Base-by-base conservation (phyloP, 2,113 vertebrate genomes). In the Brevimyrus niger region DNA sequence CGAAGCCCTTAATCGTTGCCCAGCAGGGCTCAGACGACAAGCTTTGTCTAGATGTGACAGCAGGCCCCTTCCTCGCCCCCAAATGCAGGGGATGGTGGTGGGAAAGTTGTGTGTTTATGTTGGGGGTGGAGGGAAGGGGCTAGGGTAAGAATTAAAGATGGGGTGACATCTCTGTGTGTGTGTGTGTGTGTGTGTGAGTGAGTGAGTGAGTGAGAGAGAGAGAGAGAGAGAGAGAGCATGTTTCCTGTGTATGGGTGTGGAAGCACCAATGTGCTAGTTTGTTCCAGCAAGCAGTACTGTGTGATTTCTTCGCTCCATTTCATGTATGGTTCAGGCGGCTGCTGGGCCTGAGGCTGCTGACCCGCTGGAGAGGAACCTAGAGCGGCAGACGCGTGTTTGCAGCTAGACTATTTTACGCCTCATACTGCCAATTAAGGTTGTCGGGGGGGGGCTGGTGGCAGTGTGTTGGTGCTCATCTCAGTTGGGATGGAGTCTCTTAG, bases 31-130 rank as follows among this genome's bases (percentile, higher is more conserved):
- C 47, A 87, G 48, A 87, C 85, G 48, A 55, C 85, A 55, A 51
- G 51, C 55, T 87, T 87, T 87, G 86, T 87, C 35, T 61, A 4
- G 53, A 35, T 27, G 35, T 87, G 53, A 87, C 86, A 61, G 86
- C 38, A 11, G 51, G 53, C 15, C 86, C 53, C 42, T 58, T 87
- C 21, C 19, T 61, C 35, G 23, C 86, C 86, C 86, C 51, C 38
- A 0, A 46, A 61, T 38, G 6, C 15, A 44, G 38, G 35, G 31
- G 35, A 31, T 38, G 38, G 19, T 48, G 51, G 38, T 87, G 86
- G 51, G 88, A 87, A 87, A 50, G 47, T 27, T 50, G 85, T 8
- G n/a, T 48, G n/a, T 31, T 87, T 55, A 48, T 53, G 15, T 87
- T 53, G n/a, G 13, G 87, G 31, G 11, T 11, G 13, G n/a, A 8